Percentiles rank a stretch among this genome's conserved stretches.
Evolutionary conservation across 2,888 invertebrate species (phyloP).

Genomic region (Tanypteryx hageni): DNA sequence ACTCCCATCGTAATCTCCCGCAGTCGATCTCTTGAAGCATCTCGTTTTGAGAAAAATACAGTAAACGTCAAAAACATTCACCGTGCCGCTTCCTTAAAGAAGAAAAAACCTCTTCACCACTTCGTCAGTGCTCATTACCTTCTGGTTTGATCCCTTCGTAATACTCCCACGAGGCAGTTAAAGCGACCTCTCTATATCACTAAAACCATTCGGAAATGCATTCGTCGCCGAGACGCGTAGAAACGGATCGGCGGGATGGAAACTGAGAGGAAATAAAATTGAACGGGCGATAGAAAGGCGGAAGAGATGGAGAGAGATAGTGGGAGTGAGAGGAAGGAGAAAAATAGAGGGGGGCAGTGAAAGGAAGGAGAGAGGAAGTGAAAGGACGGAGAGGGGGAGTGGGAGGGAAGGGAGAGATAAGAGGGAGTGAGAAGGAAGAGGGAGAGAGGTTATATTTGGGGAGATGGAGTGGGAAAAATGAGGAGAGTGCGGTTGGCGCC

Average conservation of each 20-base stretch:
- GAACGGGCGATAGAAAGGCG: not conserved
- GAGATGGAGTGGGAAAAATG: not conserved
- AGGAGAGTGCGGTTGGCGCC: not conserved
- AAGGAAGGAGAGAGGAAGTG: not conserved
- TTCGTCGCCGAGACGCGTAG: not conserved
- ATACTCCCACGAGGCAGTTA: not conserved
- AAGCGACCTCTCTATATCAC: not conserved
- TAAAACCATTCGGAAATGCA: not conserved
- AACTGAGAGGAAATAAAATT: not conserved
- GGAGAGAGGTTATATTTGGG: not conserved
- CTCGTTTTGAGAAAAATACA: not conserved
- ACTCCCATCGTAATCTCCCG: not conserved
- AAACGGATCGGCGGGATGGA: not conserved
- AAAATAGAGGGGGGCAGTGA: not conserved
- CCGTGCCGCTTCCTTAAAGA: not conserved
- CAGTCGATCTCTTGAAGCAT: not conserved
- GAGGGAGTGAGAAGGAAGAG: not conserved
- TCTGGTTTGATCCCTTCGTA: not conserved
- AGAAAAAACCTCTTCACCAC: not conserved
- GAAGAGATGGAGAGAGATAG: not conserved
- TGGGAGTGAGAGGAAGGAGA: not conserved
- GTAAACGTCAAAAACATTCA: slow-evolving; percentile 4
- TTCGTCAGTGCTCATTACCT: slow-evolving; percentile 4
- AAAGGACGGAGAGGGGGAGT: not conserved
- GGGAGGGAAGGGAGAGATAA: not conserved